These are phyloP conservation scores for Ferrisia virgata DNA, from an alignment of 2,888 invertebrate species.

Conservation along the genomic window DNA sequence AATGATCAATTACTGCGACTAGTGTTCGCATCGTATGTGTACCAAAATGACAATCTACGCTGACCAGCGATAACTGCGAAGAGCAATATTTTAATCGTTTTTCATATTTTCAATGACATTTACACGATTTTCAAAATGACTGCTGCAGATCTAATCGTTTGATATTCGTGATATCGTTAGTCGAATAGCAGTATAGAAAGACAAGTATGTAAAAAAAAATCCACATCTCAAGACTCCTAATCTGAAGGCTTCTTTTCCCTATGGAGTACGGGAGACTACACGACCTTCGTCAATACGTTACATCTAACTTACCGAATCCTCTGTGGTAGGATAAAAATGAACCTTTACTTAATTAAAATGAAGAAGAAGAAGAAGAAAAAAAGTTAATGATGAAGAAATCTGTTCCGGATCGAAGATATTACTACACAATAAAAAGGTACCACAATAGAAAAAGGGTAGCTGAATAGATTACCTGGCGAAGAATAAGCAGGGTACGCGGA, in stretches of 20 bases:
- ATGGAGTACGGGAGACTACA: neutral
- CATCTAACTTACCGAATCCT: neutral
- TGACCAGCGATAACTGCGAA: neutral
- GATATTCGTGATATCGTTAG: neutral
- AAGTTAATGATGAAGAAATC: slow-evolving; percentile 31
- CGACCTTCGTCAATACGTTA: neutral
- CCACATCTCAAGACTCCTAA: neutral
- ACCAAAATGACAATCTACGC: neutral
- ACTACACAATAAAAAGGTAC: slow-evolving; percentile 3
- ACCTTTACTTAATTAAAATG: slow-evolving; percentile 16
- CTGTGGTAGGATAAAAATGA: neutral
- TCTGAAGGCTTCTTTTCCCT: neutral
- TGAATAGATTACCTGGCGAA: neutral
- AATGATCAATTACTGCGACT: neutral
- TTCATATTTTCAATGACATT: neutral
- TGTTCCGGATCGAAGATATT: slow-evolving; percentile 27
- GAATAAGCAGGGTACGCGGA: neutral
- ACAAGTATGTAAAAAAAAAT: no score
- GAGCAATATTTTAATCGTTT: neutral
- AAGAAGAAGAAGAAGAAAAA: neutral
- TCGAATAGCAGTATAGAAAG: neutral
- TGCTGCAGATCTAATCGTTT: neutral
- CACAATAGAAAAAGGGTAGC: slow-evolving; percentile 21
- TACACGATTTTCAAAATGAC: neutral
- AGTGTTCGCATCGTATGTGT: neutral